These are phyloP conservation scores for Pseudobourletiella spinata DNA, from an alignment of 1,140 invertebrate species.

Conservation along the genomic window DNA sequence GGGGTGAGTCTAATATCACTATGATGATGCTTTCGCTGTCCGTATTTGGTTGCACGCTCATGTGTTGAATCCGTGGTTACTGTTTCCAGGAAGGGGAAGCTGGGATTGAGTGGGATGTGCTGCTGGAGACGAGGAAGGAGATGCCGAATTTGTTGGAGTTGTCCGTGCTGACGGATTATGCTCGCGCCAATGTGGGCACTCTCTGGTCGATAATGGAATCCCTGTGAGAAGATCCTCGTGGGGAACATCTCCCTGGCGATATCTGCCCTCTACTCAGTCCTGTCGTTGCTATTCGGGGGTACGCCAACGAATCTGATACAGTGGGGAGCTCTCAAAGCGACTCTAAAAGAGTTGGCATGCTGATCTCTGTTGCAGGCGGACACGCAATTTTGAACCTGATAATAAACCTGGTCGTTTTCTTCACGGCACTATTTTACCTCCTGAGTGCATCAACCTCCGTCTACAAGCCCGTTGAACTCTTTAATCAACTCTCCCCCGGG, in stretches of 20 bases:
- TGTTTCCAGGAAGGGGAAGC: neutral
- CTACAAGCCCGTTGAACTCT: slow-evolving; percentile 84
- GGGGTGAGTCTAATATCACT: too few relatives aligned
- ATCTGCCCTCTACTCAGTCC: slow-evolving; percentile 68
- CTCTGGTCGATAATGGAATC: slow-evolving; percentile 82
- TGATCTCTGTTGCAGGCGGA: slow-evolving; percentile 62
- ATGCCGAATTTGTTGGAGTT: slow-evolving; percentile 61
- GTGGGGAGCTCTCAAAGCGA: neutral
- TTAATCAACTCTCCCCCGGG: slow-evolving; percentile 62
- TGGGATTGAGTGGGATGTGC: slow-evolving; percentile 30
- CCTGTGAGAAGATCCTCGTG: slow-evolving; percentile 81
- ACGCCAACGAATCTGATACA: slow-evolving; percentile 3
- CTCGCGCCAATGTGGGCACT: slow-evolving; percentile 85
- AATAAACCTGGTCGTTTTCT: slow-evolving; percentile 86
- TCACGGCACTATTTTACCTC: slow-evolving; percentile 92
- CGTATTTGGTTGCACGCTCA: too few relatives aligned
- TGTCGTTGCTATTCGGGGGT: slow-evolving; percentile 72
- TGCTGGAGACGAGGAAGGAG: slow-evolving; percentile 27
- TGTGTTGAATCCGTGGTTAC: too few relatives aligned
- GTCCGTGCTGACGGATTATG: slow-evolving; percentile 64
- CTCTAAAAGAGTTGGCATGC: neutral
- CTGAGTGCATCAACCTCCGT: slow-evolving; percentile 75
- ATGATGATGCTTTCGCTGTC: too few relatives aligned
- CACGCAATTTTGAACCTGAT: slow-evolving; percentile 88
- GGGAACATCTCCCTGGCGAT: slow-evolving; percentile 88